These are phyloP conservation scores for Protophormia terraenovae DNA, from an alignment of 2,888 invertebrate species.

Conservation along the genomic window DNA sequence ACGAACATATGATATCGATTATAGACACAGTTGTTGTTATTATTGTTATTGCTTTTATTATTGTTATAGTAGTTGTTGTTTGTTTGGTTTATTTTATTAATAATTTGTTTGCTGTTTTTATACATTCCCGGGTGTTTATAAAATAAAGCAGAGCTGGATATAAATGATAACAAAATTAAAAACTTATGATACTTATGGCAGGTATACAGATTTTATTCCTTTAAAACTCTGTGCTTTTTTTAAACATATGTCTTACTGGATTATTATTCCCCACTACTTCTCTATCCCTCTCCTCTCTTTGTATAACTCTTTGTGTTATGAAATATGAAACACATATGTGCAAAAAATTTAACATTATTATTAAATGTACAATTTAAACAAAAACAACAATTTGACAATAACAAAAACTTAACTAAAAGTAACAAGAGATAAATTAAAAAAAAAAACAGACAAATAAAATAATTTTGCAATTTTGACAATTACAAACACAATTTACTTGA, in stretches of 20 bases:
- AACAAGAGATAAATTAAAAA: not conserved
- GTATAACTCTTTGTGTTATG: constrained; percentile 38
- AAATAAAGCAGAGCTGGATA: too few species aligned
- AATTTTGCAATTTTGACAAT: constrained; percentile 3
- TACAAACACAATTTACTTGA: not conserved
- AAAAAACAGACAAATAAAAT: not conserved
- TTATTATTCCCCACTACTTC: not conserved
- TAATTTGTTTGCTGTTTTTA: not conserved
- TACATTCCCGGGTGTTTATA: constrained; percentile 6
- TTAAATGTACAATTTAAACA: constrained; percentile 18
- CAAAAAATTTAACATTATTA: constrained; percentile 3
- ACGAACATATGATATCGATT: constrained; percentile 58
- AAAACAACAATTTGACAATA: not conserved
- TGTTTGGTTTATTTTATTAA: not conserved
- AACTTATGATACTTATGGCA: too few species aligned
- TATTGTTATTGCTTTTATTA: constrained; percentile 10
- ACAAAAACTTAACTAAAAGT: not conserved
- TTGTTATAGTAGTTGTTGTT: not conserved
- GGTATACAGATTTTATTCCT: too few species aligned
- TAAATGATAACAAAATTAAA: too few species aligned
- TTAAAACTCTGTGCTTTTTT: not conserved
- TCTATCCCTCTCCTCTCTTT: not conserved
- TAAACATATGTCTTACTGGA: too few species aligned
- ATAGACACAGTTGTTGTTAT: constrained; percentile 29
- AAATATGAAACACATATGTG: constrained; percentile 57